Evolutionary conservation across 2,888 invertebrate species (phyloP).

Genomic region (Bellardia pandia): DNA sequence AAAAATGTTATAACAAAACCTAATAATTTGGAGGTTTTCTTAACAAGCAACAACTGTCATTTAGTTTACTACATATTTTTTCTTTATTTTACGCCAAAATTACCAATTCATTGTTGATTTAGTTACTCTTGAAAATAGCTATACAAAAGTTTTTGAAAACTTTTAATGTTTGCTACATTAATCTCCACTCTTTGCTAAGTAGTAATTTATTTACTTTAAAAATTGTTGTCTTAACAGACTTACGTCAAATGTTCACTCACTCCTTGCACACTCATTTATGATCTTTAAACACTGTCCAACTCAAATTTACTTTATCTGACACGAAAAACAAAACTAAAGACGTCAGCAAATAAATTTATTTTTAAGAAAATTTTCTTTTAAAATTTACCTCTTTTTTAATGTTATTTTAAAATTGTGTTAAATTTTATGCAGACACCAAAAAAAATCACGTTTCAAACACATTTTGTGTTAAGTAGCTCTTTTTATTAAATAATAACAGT

Average conservation of each 20-base stretch:
- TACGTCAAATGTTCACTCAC: background rate
- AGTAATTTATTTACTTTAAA: constrained; percentile 2
- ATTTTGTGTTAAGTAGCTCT: background rate
- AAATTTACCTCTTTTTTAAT: background rate
- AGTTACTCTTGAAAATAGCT: too few relatives aligned
- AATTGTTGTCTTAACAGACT: too few relatives aligned
- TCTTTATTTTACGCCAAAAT: too few relatives aligned
- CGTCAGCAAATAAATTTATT: background rate
- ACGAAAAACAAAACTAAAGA: background rate
- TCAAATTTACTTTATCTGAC: background rate
- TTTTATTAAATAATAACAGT: background rate
- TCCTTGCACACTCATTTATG: background rate
- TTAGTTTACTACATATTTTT: too few relatives aligned
- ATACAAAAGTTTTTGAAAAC: background rate
- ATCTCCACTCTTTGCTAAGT: background rate
- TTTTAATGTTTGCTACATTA: background rate
- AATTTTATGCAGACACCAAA: background rate
- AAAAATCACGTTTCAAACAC: constrained; percentile 26
- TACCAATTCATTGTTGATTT: too few relatives aligned
- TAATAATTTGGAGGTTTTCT: too few relatives aligned
- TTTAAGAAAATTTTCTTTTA: background rate
- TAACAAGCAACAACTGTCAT: too few relatives aligned
- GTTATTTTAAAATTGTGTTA: background rate
- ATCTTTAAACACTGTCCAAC: constrained; percentile 2
- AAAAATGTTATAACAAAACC: too few relatives aligned